phyloP scores from a whole-genome alignment of 2,113 vertebrate genomes.

The Calcarius ornatus region DNA sequence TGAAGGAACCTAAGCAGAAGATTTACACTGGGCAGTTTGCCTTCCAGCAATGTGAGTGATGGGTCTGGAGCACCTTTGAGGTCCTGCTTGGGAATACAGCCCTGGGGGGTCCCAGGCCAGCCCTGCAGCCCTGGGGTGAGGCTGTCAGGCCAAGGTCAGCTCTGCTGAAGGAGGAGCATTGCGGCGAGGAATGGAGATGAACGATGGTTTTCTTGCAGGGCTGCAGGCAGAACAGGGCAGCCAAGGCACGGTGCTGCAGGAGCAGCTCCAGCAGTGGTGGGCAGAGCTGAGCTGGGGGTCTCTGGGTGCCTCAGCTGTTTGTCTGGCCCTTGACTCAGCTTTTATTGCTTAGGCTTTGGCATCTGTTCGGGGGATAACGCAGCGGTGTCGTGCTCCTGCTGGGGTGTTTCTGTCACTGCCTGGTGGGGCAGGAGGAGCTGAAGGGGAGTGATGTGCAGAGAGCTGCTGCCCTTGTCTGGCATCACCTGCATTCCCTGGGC shows the following conservation, averaged over 20 bases:
- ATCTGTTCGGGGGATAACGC: accelerated
- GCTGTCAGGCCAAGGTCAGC: background rate
- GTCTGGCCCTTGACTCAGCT: background rate
- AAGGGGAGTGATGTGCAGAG: background rate
- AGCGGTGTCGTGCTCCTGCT: accelerated
- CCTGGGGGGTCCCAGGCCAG: background rate
- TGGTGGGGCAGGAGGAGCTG: background rate
- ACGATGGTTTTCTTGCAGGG: background rate
- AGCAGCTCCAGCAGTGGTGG: background rate
- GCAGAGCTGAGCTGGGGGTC: background rate
- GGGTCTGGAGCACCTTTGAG: background rate
- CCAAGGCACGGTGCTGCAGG: background rate
- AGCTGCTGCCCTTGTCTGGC: background rate
- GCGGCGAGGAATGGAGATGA: background rate
- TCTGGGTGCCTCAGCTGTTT: background rate
- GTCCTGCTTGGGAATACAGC: background rate
- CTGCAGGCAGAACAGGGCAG: background rate
- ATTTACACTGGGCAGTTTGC: background rate
- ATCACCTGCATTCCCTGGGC: background rate
- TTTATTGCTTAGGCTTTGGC: background rate
- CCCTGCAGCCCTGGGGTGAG: background rate
- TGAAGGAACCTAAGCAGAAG: background rate
- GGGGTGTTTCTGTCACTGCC: background rate
- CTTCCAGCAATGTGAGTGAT: background rate
- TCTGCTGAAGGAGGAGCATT: background rate